These are phyloP conservation scores for Timema cristinae DNA, from an alignment of 2,888 invertebrate genomes.

Conservation along the genomic window DNA sequence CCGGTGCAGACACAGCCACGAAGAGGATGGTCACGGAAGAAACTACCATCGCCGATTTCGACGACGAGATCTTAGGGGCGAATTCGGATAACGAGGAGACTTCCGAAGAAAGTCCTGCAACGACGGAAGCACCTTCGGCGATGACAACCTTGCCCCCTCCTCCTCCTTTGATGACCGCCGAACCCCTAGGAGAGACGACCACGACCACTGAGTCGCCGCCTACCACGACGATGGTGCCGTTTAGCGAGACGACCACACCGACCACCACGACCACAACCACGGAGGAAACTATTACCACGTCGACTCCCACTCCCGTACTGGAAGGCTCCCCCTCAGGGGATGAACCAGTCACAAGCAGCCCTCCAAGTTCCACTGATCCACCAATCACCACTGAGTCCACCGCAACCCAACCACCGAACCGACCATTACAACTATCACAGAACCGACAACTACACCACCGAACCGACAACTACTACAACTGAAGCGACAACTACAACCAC, in stretches of 20 bases:
- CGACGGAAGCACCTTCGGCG: too few relatives aligned
- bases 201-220: too few relatives aligned
- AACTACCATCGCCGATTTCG: background rate
- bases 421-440: constrained; percentile 12
- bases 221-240: too few relatives aligned
- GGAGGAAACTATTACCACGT: background rate
- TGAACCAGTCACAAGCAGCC: background rate
- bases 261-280: background rate
- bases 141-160: too few relatives aligned
- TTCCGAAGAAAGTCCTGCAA: background rate
- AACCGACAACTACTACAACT: constrained; percentile 25
- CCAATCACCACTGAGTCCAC: background rate
- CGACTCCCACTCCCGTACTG: background rate
- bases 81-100: background rate
- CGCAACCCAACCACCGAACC: constrained; percentile 14
- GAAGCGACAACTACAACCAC: constrained; percentile 21
- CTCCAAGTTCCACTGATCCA: constrained; percentile 17
- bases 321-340: background rate
- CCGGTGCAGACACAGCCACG: background rate
- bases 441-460: constrained; percentile 22
- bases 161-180: too few relatives aligned
- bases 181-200: too few relatives aligned
- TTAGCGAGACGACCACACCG: background rate
- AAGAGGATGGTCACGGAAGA: background rate
- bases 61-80: background rate